phyloP scores from a whole-genome alignment of 1,140 invertebrate genomes.

The Cherax quadricarinatus region DNA sequence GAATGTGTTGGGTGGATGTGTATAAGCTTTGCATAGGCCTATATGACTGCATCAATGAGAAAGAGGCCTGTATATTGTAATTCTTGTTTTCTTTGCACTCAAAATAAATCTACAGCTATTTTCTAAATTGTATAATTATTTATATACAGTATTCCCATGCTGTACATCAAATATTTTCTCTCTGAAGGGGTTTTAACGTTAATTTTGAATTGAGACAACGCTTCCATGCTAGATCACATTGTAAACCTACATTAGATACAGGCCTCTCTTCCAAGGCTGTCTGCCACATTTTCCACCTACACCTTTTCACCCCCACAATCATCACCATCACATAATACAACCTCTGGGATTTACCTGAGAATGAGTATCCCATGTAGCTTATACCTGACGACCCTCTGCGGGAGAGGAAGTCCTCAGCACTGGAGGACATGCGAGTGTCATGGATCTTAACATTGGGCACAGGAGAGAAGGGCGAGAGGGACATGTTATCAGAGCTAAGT shows the following conservation, averaged over 20 bases:
- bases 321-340: not conserved
- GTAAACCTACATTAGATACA: not conserved
- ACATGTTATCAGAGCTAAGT: conserved; percentile 90
- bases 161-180: too few relatives aligned
- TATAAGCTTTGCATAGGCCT: not conserved
- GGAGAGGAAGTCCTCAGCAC: conserved; percentile 70
- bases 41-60: too few relatives aligned
- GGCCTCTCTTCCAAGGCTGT: too few relatives aligned
- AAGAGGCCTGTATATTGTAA: too few relatives aligned
- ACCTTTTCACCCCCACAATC: not conserved
- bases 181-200: too few relatives aligned
- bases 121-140: too few relatives aligned
- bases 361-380: conserved; percentile 68
- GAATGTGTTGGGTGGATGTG: not conserved
- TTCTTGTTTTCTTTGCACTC: too few relatives aligned
- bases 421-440: conserved; percentile 71
- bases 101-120: too few relatives aligned
- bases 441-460: conserved; percentile 71
- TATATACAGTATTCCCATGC: too few relatives aligned
- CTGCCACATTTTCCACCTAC: not conserved
- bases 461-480: conserved; percentile 69
- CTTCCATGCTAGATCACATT: not conserved
- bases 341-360: conserved; percentile 71
- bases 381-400: conserved; percentile 72
- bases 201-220: too few relatives aligned